Base-by-base conservation (phyloP, 2,797 vertebrate genomes). In the Hozukius guyotensis region DNA sequence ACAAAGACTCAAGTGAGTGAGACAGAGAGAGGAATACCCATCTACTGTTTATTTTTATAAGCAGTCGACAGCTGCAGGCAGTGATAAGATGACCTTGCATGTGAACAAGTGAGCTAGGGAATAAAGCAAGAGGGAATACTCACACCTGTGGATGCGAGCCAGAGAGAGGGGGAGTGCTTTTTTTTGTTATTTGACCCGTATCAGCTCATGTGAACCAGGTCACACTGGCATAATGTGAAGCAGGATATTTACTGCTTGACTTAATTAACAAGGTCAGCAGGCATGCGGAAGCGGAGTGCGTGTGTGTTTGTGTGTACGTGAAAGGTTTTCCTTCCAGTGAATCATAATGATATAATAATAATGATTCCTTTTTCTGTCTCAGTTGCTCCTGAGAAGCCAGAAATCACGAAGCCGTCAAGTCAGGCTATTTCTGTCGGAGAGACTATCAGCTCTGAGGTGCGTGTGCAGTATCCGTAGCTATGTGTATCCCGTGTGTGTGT, bases 361-460 rank as follows among this genome's bases (percentile, higher is more conserved):
- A 78, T 62, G 25, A 77, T 61, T 22, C 49, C 38, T 59, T 77
- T 73, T 68, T 57, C 53, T 72, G 31, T 68, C 22, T 82, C 85
- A 96, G 96, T 74, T 83, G 82, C 93, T 64, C 96, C 96, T 0
- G 93, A 96, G 90, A 94, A 87, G 49, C 96, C 96, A 22, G 87
- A 90, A 53, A 88, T 96, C 60, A 89, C 69, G 1, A 89, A 55
- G 13, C 89, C 92, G 0, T 83, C 93, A 9, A 91, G 25, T 59
- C 93, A 95, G 85, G 88, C 83, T 57, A 94, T 96, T 56, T 81
- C 91, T 42, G 93, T 86, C 1, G 88, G 65, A 2, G 3, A 20
- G 18, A 0, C 31, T 0, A 14, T n/a, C 27, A 88, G 82, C 67
- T 92, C 94, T 24, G 91, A 94, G 94, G 95, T 95, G 56, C 75